Conservation (phyloP, 2,888 invertebrate genomes). For the Pollenia angustigena region DNA sequence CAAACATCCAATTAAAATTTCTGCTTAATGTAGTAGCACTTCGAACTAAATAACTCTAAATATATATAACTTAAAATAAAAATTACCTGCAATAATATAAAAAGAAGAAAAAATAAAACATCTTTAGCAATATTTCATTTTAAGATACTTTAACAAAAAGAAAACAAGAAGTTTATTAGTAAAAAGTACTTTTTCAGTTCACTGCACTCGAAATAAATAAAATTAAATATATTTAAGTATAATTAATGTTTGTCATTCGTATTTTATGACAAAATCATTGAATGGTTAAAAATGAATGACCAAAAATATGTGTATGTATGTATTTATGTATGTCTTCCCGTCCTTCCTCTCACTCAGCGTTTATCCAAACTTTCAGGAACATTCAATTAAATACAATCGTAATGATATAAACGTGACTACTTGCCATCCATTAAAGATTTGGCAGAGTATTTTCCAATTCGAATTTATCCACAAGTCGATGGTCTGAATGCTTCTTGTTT, state of each 20-base stretch:
- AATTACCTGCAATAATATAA: constrained; percentile 39
- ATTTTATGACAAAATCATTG: constrained; percentile 65
- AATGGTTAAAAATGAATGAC: constrained; percentile 54
- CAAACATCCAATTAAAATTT: too few species aligned
- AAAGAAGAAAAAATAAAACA: not conserved
- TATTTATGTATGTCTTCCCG: too few species aligned
- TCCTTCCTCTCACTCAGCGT: constrained; percentile 17
- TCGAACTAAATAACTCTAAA: constrained; percentile 9
- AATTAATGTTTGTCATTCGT: constrained; percentile 60
- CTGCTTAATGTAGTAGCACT: not conserved
- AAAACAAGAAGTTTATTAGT: constrained; percentile 11
- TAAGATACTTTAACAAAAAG: constrained; percentile 2
- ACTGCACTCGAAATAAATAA: constrained; percentile 46
- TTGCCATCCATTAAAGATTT: constrained; percentile 61
- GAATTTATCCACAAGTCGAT: constrained; percentile 38
- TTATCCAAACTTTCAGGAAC: constrained; percentile 52
- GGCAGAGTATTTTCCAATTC: constrained; percentile 41
- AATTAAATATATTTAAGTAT: constrained; percentile 48
- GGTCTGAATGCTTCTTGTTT: constrained; percentile 37
- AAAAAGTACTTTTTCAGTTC: not conserved
- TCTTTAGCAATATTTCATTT: constrained; percentile 49
- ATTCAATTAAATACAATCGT: constrained; percentile 71
- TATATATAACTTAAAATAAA: constrained; percentile 26
- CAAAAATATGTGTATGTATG: constrained; percentile 8
- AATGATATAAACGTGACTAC: constrained; percentile 70